phyloP scores from a whole-genome alignment of 2,113 vertebrate genomes.

The Megaleporinus macrocephalus region DNA sequence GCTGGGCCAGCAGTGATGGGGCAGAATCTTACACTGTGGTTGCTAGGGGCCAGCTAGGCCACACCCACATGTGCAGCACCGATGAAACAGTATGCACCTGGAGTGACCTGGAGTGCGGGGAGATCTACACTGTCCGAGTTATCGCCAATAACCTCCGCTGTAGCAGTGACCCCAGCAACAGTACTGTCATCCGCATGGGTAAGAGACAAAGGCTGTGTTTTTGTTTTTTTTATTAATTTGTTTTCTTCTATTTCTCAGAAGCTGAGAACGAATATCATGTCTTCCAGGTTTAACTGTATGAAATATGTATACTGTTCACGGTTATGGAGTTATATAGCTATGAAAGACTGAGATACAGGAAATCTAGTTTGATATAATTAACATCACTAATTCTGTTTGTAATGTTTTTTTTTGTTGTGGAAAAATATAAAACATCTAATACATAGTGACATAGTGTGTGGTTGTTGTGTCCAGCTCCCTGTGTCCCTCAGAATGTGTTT shows the following conservation, averaged over 20 bases:
- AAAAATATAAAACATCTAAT: no score
- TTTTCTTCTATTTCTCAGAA: no score
- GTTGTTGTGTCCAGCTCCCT: slow-evolving; percentile 69
- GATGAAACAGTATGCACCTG: slow-evolving; percentile 67
- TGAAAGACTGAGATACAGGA: no score
- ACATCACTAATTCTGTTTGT: no score
- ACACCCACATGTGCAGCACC: slow-evolving; percentile 62
- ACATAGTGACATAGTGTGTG: background rate
- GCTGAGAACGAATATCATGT: no score
- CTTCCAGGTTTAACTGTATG: no score
- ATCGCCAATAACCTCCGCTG: slow-evolving; percentile 65
- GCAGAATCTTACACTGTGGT: slow-evolving; percentile 71
- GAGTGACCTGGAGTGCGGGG: slow-evolving; percentile 74
- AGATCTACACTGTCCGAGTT: slow-evolving; percentile 67
- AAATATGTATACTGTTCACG: no score
- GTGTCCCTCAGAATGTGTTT: slow-evolving; percentile 68
- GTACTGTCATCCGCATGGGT: slow-evolving; percentile 73
- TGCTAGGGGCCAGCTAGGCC: slow-evolving; percentile 64
- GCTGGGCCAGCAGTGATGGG: slow-evolving; percentile 70
- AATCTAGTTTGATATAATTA: no score
- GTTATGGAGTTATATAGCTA: no score
- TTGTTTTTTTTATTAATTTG: no score
- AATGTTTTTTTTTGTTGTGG: no score
- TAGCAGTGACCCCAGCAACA: slow-evolving; percentile 71
- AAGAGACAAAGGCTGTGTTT: background rate